phyloP scores from a whole-genome alignment of 1,140 invertebrate species.

The Formica selysi region DNA sequence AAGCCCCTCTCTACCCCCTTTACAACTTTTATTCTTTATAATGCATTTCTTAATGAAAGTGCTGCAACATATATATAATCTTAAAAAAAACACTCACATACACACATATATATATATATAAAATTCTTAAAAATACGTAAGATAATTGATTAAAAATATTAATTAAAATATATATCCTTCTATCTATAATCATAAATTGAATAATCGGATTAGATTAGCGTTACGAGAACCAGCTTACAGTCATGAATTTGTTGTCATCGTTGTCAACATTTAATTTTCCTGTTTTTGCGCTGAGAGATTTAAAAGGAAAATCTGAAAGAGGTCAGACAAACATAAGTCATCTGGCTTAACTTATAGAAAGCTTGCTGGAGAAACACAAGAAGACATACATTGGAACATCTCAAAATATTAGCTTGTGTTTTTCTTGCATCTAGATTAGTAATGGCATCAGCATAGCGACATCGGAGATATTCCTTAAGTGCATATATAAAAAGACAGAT shows the following conservation, averaged over 20 bases:
- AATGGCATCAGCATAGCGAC: background rate
- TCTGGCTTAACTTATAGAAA: slow-evolving; percentile 32
- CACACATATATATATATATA: background rate
- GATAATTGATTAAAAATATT: background rate
- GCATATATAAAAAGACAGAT: background rate
- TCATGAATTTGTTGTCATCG: background rate
- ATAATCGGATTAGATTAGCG: slow-evolving; percentile 48
- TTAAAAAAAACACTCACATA: no score
- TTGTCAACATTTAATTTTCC: slow-evolving; percentile 25
- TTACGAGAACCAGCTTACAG: slow-evolving; percentile 22
- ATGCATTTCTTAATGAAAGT: slow-evolving; percentile 20
- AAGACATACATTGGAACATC: slow-evolving; percentile 12
- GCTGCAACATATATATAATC: background rate
- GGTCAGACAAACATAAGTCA: background rate
- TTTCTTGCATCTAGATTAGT: background rate
- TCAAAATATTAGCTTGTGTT: background rate
- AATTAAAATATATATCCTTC: slow-evolving; percentile 1
- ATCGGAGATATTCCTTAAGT: background rate
- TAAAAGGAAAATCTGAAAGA: slow-evolving; percentile 34
- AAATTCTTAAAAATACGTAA: background rate
- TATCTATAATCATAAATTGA: background rate
- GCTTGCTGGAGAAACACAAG: slow-evolving; percentile 32
- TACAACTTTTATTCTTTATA: slow-evolving; percentile 36
- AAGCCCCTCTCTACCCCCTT: background rate
- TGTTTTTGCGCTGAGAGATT: background rate